A percentile compares a stretch with the other conserved stretches of the same genome.
These are phyloP conservation scores for Camponotus pennsylvanicus DNA, from an alignment of 1,140 invertebrate species.

Conservation along the genomic window DNA sequence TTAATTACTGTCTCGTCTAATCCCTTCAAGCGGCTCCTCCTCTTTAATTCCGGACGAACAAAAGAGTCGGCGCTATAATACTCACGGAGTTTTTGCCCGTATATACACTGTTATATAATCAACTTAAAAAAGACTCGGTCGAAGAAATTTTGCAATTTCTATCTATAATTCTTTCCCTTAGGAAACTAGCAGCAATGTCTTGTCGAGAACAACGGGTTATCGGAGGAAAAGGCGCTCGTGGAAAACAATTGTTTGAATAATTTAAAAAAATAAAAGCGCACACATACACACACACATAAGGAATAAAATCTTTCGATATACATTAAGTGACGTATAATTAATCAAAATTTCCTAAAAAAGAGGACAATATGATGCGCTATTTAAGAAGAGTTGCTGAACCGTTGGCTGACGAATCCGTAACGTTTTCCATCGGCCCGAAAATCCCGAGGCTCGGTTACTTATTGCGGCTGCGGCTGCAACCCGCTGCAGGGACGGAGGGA, in stretches of 20 bases:
- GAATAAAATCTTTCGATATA: background rate
- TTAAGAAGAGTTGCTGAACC: slow-evolving; percentile 14
- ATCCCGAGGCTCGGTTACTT: slow-evolving; percentile 66
- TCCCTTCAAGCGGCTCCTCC: slow-evolving; percentile 15
- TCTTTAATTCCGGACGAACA: slow-evolving; percentile 48
- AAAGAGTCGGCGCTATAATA: slow-evolving; percentile 28
- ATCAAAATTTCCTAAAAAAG: background rate
- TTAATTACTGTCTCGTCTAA: slow-evolving; percentile 49
- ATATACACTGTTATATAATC: slow-evolving; percentile 48
- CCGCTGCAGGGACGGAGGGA: background rate
- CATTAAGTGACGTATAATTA: background rate
- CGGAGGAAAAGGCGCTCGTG: background rate
- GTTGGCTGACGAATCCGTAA: slow-evolving; percentile 66
- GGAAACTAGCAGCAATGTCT: background rate
- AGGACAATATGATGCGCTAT: background rate
- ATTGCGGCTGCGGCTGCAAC: slow-evolving; percentile 61
- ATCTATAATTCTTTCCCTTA: slow-evolving; percentile 17
- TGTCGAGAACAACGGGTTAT: background rate
- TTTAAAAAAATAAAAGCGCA: background rate
- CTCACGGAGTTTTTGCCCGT: background rate
- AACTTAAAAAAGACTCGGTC: slow-evolving; percentile 30
- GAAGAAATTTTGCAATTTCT: slow-evolving; percentile 36
- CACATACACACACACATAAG: no score
- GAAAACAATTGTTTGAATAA: background rate
- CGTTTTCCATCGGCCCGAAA: slow-evolving; percentile 69